Evolutionary conservation across 1,140 invertebrate species (phyloP).

Genomic region (Orchesella cincta): DNA sequence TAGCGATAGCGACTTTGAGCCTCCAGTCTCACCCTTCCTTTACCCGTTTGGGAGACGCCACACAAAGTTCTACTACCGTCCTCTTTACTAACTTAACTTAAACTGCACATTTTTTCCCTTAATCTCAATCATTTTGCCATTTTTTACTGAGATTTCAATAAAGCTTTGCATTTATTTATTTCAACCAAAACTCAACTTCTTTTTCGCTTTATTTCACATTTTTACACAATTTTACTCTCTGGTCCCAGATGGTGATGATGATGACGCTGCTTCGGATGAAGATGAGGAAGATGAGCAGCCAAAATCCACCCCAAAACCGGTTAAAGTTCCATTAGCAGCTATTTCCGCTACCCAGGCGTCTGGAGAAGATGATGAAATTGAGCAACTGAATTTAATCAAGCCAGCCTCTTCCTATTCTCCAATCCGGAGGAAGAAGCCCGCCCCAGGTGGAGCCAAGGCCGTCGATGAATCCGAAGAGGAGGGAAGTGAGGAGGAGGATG

Average conservation of each 20-base stretch:
- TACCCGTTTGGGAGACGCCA: background rate
- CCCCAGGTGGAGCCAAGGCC: background rate
- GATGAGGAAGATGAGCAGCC: conserved; percentile 18
- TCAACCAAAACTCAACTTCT: background rate
- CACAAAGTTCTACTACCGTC: conserved; percentile 13
- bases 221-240: background rate
- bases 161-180: background rate
- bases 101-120: background rate
- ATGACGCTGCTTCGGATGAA: conserved; percentile 39
- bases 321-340: conserved; percentile 14
- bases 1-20: background rate
- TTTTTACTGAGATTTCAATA: too few species aligned
- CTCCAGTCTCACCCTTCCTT: background rate
- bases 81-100: too few species aligned
- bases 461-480: background rate
- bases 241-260: conserved; percentile 3
- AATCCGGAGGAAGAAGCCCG: background rate
- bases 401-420: background rate
- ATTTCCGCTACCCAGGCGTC: conserved; percentile 27
- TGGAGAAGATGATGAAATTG: conserved; percentile 33
- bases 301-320: background rate
- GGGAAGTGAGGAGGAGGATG: conserved; percentile 17
- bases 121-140: background rate
- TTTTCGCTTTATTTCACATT: background rate
- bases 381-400: background rate